Conservation (phyloP, 2,113 vertebrate species). For the Mastomys coucha region DNA sequence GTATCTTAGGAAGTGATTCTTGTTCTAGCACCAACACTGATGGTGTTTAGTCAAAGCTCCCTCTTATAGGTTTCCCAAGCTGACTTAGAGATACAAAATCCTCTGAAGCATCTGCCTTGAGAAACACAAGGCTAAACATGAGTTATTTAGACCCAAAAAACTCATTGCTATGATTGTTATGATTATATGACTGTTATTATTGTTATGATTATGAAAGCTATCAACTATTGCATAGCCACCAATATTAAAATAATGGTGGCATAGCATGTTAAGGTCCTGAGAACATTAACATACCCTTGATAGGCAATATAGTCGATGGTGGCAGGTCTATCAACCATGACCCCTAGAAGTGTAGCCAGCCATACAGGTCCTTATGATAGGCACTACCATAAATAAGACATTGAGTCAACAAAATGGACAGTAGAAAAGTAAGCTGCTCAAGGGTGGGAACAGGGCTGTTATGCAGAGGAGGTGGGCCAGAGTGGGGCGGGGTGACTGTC, state of each 20-base stretch:
- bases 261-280: neutral
- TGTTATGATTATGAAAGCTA: neutral
- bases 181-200: too few relatives aligned
- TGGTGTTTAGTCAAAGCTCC: neutral
- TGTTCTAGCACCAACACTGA: neutral
- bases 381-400: neutral
- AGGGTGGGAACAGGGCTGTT: neutral
- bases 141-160: neutral
- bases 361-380: neutral
- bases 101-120: neutral
- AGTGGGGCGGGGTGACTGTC: too few relatives aligned
- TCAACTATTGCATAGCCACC: neutral
- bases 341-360: constrained; percentile 14
- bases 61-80: neutral
- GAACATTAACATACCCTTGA: neutral
- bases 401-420: constrained; percentile 11
- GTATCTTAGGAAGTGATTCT: neutral
- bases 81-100: constrained; percentile 3
- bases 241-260: neutral
- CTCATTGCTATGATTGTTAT: too few relatives aligned
- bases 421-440: neutral
- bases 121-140: constrained; percentile 3
- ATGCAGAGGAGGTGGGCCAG: neutral
- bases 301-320: neutral
- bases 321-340: neutral